Evolutionary conservation across 1,140 invertebrate species (phyloP), one percentile per base, ranked within the genome.

Genomic region (Odontomachus brunneus): DNA sequence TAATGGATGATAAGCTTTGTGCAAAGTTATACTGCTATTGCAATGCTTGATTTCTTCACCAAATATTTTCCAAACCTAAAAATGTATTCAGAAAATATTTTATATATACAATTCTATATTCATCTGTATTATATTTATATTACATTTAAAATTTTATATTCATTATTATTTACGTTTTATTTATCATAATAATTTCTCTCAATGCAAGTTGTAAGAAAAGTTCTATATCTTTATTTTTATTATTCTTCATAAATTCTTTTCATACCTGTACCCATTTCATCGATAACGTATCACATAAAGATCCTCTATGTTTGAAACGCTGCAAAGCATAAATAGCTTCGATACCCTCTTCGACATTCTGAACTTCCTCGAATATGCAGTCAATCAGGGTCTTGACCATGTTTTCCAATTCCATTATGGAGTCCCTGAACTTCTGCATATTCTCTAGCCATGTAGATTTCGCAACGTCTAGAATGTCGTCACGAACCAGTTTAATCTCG

Each of bases 61-160:
- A 91, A 98, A 97, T 92, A 97, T 95, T 60, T 95, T 94, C 95
- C 97, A 98, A 3, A 97, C 95, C 93, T 97, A 89, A 51, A 93
- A 86, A 92, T 93, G 89, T 11, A 1, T 65, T 63, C 5, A 76
- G 53, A 12, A 73, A 60, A 26, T 12, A 57, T 71, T 55, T 29
- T 1, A 33, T 49, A n/a, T n/a, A n/a, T n/a, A n/a, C n/a, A 15
- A 33, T 1, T 73, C 9, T 33, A 0, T n/a, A 55, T 38, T n/a
- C 24, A 60, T 4, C 38, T 44, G 38, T 11, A 44, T 11, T 44
- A 9, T 44, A 5, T 44, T 9, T 11, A 17, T 1, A 24, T 65
- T 65, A 22, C 24, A 65, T 17, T 5, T 3, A 2, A 5, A 3
- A 22, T 22, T 2, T 22, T 63, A 12, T 22, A 22, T 65, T 65